These are phyloP conservation scores for Syrrhaptes paradoxus DNA, from an alignment of 2,113 vertebrate species.

Conservation along the genomic window DNA sequence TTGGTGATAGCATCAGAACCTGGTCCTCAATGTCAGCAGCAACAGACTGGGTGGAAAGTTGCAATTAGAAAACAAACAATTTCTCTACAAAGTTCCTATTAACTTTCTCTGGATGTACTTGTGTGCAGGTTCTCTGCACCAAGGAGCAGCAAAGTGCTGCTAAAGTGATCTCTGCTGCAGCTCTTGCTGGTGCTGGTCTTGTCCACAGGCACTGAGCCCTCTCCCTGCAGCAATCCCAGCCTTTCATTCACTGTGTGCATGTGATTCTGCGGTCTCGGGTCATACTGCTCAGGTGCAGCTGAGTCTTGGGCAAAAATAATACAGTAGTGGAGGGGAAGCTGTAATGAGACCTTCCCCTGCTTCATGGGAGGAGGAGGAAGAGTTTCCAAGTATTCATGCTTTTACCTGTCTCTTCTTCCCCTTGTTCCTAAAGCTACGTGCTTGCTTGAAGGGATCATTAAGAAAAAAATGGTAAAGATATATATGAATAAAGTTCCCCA, in stretches of 20 bases:
- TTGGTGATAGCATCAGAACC: neutral
- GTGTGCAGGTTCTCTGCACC: no score
- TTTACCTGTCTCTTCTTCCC: neutral
- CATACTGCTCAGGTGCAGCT: no score
- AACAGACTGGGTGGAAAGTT: neutral
- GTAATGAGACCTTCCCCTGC: neutral
- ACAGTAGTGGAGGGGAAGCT: neutral
- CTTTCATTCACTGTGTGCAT: fast-evolving
- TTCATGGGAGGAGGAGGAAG: neutral
- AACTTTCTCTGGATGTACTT: neutral
- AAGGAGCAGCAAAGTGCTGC: neutral
- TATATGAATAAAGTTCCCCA: neutral
- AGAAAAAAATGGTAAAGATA: neutral
- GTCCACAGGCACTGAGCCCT: fast-evolving
- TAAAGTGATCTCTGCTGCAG: neutral
- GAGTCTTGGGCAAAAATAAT: neutral
- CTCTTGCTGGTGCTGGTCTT: no score
- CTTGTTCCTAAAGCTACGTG: neutral
- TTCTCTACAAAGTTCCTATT: neutral
- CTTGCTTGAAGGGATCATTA: neutral
- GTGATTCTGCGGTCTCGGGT: fast-evolving
- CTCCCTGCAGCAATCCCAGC: neutral
- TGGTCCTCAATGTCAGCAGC: neutral
- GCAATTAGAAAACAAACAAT: neutral
- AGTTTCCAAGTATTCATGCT: neutral